Conservation (phyloP, 2,113 vertebrate genomes). For the Baryphthengus martii region DNA sequence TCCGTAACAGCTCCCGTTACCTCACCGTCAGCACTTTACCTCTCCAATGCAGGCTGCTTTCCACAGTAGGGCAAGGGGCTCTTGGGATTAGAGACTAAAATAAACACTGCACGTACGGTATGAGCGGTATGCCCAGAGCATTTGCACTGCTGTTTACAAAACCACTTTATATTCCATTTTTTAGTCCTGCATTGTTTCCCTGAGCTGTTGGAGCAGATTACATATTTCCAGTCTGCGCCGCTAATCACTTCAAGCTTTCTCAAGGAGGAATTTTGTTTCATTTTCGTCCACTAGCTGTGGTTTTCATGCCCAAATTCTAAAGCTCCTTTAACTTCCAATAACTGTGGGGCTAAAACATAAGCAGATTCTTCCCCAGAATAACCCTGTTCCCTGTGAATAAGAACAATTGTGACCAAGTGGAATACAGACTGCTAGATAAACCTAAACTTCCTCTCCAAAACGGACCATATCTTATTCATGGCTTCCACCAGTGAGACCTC, state of each 20-base stretch:
- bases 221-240: not conserved
- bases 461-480: not conserved
- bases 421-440: not conserved
- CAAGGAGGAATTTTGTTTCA: not conserved
- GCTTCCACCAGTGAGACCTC: not conserved
- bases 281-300: not conserved
- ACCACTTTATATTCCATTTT: not conserved
- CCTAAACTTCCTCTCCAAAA: not conserved
- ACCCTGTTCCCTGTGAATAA: not conserved
- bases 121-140: not conserved
- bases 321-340: not conserved
- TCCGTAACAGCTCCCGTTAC: not conserved
- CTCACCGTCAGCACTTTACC: not conserved
- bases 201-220: not conserved
- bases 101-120: not conserved
- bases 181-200: not conserved
- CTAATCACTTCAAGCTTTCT: not conserved
- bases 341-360: not conserved
- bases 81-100: not conserved
- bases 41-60: not conserved
- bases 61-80: not conserved
- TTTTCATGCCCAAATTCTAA: not conserved
- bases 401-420: not conserved
- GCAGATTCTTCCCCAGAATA: not conserved
- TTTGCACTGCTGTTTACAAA: not conserved